Percentiles rank a stretch among this genome's conserved stretches.
These are phyloP conservation scores for Sphenodon punctatus DNA, from an alignment of 2,797 vertebrate species.

Conservation along the genomic window DNA sequence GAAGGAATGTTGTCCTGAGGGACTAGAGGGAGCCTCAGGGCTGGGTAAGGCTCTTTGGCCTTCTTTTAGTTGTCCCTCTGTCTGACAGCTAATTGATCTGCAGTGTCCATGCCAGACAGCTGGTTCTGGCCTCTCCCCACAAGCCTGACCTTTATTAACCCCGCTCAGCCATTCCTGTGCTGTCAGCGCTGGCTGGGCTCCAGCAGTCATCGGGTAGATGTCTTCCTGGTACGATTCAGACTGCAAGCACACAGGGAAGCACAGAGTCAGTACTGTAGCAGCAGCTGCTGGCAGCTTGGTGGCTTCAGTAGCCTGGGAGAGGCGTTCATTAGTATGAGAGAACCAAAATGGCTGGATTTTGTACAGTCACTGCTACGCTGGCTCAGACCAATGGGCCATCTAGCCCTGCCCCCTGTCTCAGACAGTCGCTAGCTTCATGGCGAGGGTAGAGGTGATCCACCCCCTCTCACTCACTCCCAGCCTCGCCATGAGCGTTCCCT, in stretches of 20 bases:
- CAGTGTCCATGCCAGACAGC: background rate
- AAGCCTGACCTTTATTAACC: constrained; percentile 83
- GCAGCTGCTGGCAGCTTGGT: background rate
- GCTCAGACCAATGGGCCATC: too few species aligned
- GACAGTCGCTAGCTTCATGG: too few species aligned
- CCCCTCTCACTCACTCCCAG: too few species aligned
- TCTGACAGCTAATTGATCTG: constrained; percentile 5
- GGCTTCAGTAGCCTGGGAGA: background rate
- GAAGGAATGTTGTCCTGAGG: too few species aligned
- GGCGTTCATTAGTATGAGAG: background rate
- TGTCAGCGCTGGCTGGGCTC: constrained; percentile 81
- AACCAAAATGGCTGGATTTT: background rate
- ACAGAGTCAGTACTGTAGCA: background rate
- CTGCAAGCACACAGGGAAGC: constrained; percentile 71
- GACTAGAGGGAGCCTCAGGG: too few species aligned
- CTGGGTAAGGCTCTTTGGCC: too few species aligned
- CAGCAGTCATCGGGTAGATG: constrained; percentile 90
- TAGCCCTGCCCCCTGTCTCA: too few species aligned
- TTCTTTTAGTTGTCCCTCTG: background rate
- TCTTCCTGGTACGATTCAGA: constrained; percentile 93
- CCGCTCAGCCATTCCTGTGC: constrained; percentile 88
- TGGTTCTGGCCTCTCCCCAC: background rate
- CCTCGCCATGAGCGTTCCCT: too few species aligned
- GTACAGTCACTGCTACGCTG: background rate
- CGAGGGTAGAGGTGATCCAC: too few species aligned